Base-by-base conservation (phyloP, 2,888 invertebrate species). In the Melinaea menophilus region DNA sequence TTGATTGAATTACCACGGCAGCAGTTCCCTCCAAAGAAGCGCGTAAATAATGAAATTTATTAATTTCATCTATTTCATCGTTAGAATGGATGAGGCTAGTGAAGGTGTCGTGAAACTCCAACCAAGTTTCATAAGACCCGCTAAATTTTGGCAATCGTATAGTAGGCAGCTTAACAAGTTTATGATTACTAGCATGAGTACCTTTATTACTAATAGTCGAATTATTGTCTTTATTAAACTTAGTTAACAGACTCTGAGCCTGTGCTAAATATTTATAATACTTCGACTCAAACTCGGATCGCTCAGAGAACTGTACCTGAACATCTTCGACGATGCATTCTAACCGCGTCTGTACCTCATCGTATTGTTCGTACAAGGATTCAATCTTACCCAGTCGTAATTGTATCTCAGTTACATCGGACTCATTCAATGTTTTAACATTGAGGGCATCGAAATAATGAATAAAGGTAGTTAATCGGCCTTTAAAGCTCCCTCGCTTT, bases 51-150 rank as follows among this genome's bases (percentile, higher is more conserved):
- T 61, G 35, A 59, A 51, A 45, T 22, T 41, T 51, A 35, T 54
- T 35, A 7, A 35, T 55, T 31, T 45, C 22, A 4, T 54, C 56
- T 3, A 58, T 54, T 4, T n/a, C 13, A 2, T 58, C 56, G n/a
- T 48, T 62, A n/a, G 4, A 22, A 4, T 56, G 51, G 5, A 75
- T 71, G 11, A 73, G 51, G 4, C 51, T 51, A 9, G 31, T 51
- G 13, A 37, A 59, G 1, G 22, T 59, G 35, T 59, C 59, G 11
- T 22, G 59, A 9, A 51, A 59, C 11, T 59, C 59, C 2, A 73
- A 56, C 72, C 73, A 74, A 33, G 69, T 70, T 2, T 64, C 61
- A 60, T 70, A 71, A 5, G 46, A 62, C 12, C 72, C 74, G 37
- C 55, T 59, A 61, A 73, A 54, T 47, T n/a, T 60, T 11, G 35